These are phyloP conservation scores for Acipenser oxyrinchus DNA, from an alignment of 2,797 vertebrate species.

Conservation along the genomic window DNA sequence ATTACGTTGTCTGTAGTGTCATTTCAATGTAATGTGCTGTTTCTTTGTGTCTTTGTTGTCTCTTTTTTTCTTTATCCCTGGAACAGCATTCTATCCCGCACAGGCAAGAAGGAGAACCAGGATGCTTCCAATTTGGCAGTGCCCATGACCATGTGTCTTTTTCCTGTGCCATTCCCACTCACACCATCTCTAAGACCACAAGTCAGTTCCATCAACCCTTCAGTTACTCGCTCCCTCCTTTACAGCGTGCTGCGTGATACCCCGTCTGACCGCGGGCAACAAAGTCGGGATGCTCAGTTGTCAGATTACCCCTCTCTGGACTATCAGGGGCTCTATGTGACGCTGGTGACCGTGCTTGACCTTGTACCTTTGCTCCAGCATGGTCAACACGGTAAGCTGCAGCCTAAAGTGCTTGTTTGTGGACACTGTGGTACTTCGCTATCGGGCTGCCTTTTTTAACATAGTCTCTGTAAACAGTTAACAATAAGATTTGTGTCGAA, in stretches of 20 bases:
- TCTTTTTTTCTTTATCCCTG: slow-evolving; percentile 99
- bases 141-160: slow-evolving; percentile 99
- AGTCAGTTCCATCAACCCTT: slow-evolving; percentile 99
- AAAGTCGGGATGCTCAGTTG: slow-evolving; percentile 99
- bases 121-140: slow-evolving; percentile 99
- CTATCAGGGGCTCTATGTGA: slow-evolving; percentile 99
- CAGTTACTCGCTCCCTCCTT: slow-evolving; percentile 99
- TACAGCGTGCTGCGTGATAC: slow-evolving; percentile 99
- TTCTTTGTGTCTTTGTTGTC: slow-evolving; percentile 99
- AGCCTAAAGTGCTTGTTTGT: slow-evolving; percentile 57
- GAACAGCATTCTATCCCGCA: slow-evolving; percentile 99
- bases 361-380: slow-evolving; percentile 99
- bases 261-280: slow-evolving; percentile 98
- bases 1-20: slow-evolving; percentile 99
- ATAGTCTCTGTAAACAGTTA: no score
- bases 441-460: background rate
- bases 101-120: slow-evolving; percentile 99
- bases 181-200: slow-evolving; percentile 99
- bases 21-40: slow-evolving; percentile 99
- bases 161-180: slow-evolving; percentile 99
- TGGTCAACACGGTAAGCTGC: slow-evolving; percentile 96
- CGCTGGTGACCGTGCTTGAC: slow-evolving; percentile 99
- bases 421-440: background rate
- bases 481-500: no score
- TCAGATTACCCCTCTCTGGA: slow-evolving; percentile 99